phyloP scores from a whole-genome alignment of 2,113 vertebrate species.

The Oncorhynchus gorbuscha region DNA sequence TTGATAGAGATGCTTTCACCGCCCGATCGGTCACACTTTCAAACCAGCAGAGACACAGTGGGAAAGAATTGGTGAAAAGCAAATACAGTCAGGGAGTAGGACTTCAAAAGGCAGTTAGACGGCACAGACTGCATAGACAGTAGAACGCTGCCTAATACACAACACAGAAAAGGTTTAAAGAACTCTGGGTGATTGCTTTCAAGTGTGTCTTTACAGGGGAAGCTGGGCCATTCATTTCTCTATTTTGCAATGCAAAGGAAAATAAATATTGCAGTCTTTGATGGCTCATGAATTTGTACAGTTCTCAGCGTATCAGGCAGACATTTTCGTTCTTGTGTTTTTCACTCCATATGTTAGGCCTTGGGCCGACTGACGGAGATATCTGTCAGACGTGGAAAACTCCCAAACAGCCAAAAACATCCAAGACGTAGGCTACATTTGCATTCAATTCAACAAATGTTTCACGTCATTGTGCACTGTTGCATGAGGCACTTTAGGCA shows the following conservation, averaged over 20 bases:
- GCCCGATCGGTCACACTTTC: slow-evolving; percentile 53
- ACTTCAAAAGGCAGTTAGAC: slow-evolving; percentile 66
- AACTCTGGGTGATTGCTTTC: slow-evolving; percentile 62
- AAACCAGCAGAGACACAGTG: slow-evolving; percentile 53
- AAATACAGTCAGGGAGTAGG: slow-evolving; percentile 57
- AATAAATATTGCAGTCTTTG: slow-evolving; percentile 56
- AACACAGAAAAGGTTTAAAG: slow-evolving; percentile 60
- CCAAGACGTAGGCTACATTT: slow-evolving; percentile 25
- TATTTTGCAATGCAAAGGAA: slow-evolving; percentile 52
- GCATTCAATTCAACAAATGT: slow-evolving; percentile 49
- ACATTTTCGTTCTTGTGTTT: slow-evolving; percentile 49
- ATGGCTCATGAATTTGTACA: slow-evolving; percentile 57
- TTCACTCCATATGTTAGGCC: slow-evolving; percentile 47
- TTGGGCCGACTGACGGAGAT: slow-evolving; percentile 26
- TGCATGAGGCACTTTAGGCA: slow-evolving; percentile 19
- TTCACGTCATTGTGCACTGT: slow-evolving; percentile 40
- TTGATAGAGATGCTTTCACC: slow-evolving; percentile 54
- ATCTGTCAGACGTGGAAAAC: slow-evolving; percentile 21
- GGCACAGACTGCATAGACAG: slow-evolving; percentile 58
- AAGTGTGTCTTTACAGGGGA: slow-evolving; percentile 63
- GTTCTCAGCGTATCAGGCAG: slow-evolving; percentile 42
- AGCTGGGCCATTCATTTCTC: slow-evolving; percentile 49
- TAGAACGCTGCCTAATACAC: slow-evolving; percentile 53
- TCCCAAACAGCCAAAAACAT: slow-evolving; percentile 37
- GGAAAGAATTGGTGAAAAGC: slow-evolving; percentile 62